Evolutionary conservation across 2,113 vertebrate genomes (phyloP).

Genomic region (Oryzias celebensis): DNA sequence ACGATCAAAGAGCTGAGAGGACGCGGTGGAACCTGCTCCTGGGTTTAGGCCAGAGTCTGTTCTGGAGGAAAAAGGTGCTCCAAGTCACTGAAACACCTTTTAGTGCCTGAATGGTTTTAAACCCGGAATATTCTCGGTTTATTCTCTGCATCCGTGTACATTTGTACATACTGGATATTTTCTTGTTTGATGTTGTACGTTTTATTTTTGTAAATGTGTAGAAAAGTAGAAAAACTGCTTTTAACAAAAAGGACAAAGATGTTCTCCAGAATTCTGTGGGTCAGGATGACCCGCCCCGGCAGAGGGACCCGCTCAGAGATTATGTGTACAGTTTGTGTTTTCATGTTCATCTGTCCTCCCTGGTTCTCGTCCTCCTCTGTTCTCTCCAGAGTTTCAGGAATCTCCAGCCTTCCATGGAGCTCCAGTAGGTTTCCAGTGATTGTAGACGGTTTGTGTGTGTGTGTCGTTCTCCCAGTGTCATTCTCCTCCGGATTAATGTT

Average conservation of each 20-base stretch:
- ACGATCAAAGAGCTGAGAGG: no score
- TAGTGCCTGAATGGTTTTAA: slow-evolving; percentile 76
- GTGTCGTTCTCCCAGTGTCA: slow-evolving; percentile 60
- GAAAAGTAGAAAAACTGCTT: slow-evolving; percentile 10
- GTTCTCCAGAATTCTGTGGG: not conserved
- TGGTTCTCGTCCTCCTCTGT: slow-evolving; percentile 24
- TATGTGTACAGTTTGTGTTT: slow-evolving; percentile 42
- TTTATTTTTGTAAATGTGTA: slow-evolving; percentile 51
- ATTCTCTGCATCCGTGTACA: slow-evolving; percentile 65
- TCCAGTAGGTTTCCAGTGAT: slow-evolving; percentile 32
- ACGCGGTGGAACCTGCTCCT: no score
- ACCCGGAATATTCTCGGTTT: slow-evolving; percentile 75
- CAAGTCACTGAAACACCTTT: slow-evolving; percentile 74
- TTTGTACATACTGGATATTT: slow-evolving; percentile 69
- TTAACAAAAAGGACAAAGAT: not conserved
- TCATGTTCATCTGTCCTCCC: slow-evolving; percentile 20
- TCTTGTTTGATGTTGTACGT: slow-evolving; percentile 43
- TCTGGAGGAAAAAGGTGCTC: slow-evolving; percentile 57
- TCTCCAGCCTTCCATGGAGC: no score
- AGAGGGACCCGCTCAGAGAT: not conserved
- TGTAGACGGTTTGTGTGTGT: slow-evolving; percentile 51
- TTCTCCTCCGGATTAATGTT: slow-evolving; percentile 65
- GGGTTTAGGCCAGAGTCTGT: slow-evolving; percentile 51
- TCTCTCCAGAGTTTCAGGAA: slow-evolving; percentile 14
- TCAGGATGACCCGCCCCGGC: not conserved